These are phyloP conservation scores for Remorina albescens DNA, from an alignment of 2,797 vertebrate species.

Conservation along the genomic window DNA sequence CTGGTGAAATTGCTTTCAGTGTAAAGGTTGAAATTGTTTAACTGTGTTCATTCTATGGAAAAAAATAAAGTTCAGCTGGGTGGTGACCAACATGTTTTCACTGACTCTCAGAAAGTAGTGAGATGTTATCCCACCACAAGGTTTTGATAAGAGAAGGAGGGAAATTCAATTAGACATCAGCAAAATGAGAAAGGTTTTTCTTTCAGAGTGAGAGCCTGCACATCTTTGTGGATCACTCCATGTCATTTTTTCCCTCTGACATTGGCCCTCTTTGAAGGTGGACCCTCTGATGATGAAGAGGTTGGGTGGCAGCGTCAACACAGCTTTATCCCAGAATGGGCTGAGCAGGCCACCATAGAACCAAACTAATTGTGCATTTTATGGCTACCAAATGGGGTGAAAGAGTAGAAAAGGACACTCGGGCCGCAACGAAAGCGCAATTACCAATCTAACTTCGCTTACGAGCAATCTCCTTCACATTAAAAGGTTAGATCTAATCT, in stretches of 20 bases:
- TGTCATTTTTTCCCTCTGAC: conserved; percentile 48
- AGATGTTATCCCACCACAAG: conserved; percentile 46
- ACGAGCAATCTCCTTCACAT: conserved; percentile 8
- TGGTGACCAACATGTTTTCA: conserved; percentile 34
- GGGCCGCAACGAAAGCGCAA: neutral
- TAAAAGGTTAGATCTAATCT: conserved; percentile 7
- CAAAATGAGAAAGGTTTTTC: conserved; percentile 65
- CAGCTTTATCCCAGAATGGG: conserved; percentile 16
- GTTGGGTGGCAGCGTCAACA: conserved; percentile 29
- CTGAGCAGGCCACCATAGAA: conserved; percentile 15
- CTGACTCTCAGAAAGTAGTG: conserved; percentile 40
- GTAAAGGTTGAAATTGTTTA: conserved; percentile 30
- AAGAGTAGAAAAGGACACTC: conserved; percentile 21
- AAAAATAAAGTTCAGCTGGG: conserved; percentile 43
- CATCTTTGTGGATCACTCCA: conserved; percentile 26
- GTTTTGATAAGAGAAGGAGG: conserved; percentile 44
- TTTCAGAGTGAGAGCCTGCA: conserved; percentile 29
- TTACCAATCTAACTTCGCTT: conserved; percentile 18
- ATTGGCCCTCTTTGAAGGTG: conserved; percentile 30
- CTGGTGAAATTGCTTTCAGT: conserved; percentile 74
- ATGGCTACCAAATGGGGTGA: conserved; percentile 28
- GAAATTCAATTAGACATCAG: conserved; percentile 71
- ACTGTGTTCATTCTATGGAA: conserved; percentile 39
- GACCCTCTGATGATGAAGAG: conserved; percentile 8
- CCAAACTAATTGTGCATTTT: conserved; percentile 53